A percentile compares a stretch with the other conserved stretches of the same genome.
phyloP scores from a whole-genome alignment of 2,113 vertebrate genomes.

The Zingel zingel region DNA sequence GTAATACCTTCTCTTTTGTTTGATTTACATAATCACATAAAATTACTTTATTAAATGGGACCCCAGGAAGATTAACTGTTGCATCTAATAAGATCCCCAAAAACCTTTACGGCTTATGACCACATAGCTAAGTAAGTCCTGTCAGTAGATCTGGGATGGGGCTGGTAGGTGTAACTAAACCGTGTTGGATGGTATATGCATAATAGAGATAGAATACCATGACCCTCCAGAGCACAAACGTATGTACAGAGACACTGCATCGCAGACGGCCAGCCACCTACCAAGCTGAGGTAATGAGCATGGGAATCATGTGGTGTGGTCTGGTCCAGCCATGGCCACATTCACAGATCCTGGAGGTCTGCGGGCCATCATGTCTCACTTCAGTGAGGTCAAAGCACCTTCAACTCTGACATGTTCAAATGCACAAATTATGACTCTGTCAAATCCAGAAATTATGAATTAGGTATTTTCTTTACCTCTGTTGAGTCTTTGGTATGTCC shows the following conservation, averaged over 20 bases:
- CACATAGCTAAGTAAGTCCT: too few relatives aligned
- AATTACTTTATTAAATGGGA: neutral
- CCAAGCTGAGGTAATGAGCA: slow-evolving; percentile 53
- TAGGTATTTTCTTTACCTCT: slow-evolving; percentile 52
- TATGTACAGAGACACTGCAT: neutral
- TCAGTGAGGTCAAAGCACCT: slow-evolving; percentile 71
- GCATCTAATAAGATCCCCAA: too few relatives aligned
- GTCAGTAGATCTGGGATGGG: too few relatives aligned
- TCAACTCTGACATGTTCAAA: slow-evolving; percentile 69
- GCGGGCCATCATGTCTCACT: slow-evolving; percentile 77
- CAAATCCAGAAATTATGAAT: slow-evolving; percentile 63
- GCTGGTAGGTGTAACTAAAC: neutral
- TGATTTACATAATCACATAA: neutral
- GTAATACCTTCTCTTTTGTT: neutral
- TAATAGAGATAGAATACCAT: neutral
- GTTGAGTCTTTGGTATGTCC: slow-evolving; percentile 28
- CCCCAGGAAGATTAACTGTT: too few relatives aligned
- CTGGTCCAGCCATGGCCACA: slow-evolving; percentile 52
- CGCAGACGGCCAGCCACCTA: slow-evolving; percentile 46
- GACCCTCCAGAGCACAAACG: neutral
- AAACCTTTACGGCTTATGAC: too few relatives aligned
- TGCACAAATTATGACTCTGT: slow-evolving; percentile 72
- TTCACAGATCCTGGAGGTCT: slow-evolving; percentile 63
- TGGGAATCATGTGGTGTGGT: slow-evolving; percentile 76
- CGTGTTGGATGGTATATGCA: neutral